Evolutionary conservation across 2,797 vertebrate species (phyloP).

Genomic region (Gobionotothen gibberifrons): DNA sequence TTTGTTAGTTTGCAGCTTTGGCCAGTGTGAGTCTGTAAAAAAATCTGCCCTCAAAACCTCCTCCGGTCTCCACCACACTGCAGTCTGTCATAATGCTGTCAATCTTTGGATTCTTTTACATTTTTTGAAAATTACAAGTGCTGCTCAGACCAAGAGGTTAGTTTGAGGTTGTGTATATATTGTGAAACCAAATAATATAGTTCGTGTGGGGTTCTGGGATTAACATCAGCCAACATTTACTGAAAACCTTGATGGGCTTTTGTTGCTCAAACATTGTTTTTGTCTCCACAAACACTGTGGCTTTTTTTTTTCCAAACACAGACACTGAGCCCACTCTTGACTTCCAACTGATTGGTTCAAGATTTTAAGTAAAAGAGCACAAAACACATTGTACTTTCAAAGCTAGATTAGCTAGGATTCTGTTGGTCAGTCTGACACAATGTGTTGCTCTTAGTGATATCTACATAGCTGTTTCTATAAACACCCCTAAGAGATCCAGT

Average conservation of each 20-base stretch:
- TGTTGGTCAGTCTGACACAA: conserved; percentile 5
- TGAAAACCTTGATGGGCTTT: conserved; percentile 37
- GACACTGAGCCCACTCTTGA: conserved; percentile 29
- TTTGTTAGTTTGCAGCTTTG: conserved; percentile 64
- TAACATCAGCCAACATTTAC: conserved; percentile 44
- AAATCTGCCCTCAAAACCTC: conserved; percentile 47
- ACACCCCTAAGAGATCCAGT: conserved; percentile 24
- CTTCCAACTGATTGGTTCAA: conserved; percentile 31
- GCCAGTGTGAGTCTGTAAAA: conserved; percentile 40
- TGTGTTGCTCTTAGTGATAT: conserved; percentile 29
- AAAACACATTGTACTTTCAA: conserved; percentile 33
- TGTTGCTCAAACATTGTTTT: conserved; percentile 60
- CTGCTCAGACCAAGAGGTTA: conserved; percentile 57
- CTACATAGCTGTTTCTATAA: conserved; percentile 27
- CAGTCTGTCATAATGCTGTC: conserved; percentile 58
- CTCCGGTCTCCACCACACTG: conserved; percentile 50
- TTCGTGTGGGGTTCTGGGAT: conserved; percentile 50
- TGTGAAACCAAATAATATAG: conserved; percentile 64
- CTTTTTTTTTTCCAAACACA: conserved; percentile 25
- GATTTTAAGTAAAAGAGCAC: conserved; percentile 39
- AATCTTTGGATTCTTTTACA: conserved; percentile 34
- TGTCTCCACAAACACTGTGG: conserved; percentile 46
- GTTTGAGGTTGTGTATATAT: conserved; percentile 54
- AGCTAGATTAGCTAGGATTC: conserved; percentile 17
- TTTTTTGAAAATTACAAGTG: conserved; percentile 59